Evolutionary conservation across 2,888 invertebrate species (phyloP).

Genomic region (Hanleya hanleyi): DNA sequence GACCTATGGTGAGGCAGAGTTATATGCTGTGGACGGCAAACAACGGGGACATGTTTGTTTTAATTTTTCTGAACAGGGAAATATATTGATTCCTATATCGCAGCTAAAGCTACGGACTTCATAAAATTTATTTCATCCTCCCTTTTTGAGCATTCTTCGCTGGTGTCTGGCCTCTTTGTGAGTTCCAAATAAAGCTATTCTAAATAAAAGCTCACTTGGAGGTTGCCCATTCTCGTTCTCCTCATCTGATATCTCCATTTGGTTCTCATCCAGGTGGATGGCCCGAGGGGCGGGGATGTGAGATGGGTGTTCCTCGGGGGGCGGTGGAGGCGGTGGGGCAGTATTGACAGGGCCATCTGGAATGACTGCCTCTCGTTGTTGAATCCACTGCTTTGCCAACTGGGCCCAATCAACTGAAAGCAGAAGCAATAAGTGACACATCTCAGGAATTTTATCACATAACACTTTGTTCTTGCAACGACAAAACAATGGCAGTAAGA

Average conservation of each 20-base stretch:
- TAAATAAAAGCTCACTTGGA: background rate
- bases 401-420: slow-evolving; percentile 93
- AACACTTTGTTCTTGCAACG: background rate
- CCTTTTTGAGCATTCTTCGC: too few relatives aligned
- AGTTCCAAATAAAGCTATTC: too few relatives aligned
- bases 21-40: too few relatives aligned
- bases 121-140: too few relatives aligned
- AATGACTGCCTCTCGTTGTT: slow-evolving; percentile 67
- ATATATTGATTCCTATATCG: too few relatives aligned
- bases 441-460: background rate
- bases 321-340: slow-evolving; percentile 21
- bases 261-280: slow-evolving; percentile 34
- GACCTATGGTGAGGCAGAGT: too few relatives aligned
- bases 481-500: too few relatives aligned
- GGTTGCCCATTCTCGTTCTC: slow-evolving; percentile 33
- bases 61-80: too few relatives aligned
- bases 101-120: too few relatives aligned
- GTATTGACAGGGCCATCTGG: background rate
- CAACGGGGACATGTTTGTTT: too few relatives aligned
- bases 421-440: background rate
- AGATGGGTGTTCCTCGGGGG: slow-evolving; percentile 29
- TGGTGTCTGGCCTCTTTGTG: too few relatives aligned
- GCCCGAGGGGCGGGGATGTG: background rate
- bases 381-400: slow-evolving; percentile 97
- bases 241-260: slow-evolving; percentile 61